Evolutionary conservation across 2,797 vertebrate species (phyloP), one percentile per base, ranked within the genome.

Genomic region (Hoplostethus atlanticus): DNA sequence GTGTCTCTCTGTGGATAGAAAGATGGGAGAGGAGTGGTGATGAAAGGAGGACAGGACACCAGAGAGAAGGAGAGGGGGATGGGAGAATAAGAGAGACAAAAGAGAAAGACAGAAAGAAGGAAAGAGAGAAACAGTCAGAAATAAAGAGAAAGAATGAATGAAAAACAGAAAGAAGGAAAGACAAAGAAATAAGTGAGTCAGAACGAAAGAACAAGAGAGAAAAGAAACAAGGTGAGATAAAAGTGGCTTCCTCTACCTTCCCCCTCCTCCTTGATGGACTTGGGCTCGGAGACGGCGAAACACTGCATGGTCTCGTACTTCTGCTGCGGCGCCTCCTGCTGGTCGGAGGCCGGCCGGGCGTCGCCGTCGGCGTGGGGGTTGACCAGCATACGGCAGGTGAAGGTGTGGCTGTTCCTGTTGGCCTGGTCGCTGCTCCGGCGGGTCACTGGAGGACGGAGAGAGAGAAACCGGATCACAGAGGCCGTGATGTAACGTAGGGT

Each of bases 241-340:
- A 1, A 21, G 21, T 21, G 21, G 21, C 21, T 21, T 21, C 21
- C 11, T 0, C 0, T 94, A 99, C 98, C 98, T 96, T 98, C 98
- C 40, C 97, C 97, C 0, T 98, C 97, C 84, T 99, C 97, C 87
- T 96, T 97, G 93, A 98, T 97, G 71, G 97, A 98, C 94, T 97
- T 97, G 92, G 97, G 98, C 88, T 99, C 97, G 36, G 97, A 98
- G 81, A 99, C 97, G 31, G 97, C 97, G 67, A 99, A 99, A 83
- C 98, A 99, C 96, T 99, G 98, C 98, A 99, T 98, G 95, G 96
- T 96, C 95, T 99, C 97, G 0, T 98, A 99, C 87, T 97, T 98
- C 95, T 97, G 97, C 73, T 94, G 93, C 50, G 94, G 85, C 57
- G 93, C 91, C 85, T 97, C 96, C 93, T 92, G 96, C 84, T 96